Evolutionary conservation across 2,113 vertebrate genomes (phyloP).

Genomic region (Hemiscyllium ocellatum): DNA sequence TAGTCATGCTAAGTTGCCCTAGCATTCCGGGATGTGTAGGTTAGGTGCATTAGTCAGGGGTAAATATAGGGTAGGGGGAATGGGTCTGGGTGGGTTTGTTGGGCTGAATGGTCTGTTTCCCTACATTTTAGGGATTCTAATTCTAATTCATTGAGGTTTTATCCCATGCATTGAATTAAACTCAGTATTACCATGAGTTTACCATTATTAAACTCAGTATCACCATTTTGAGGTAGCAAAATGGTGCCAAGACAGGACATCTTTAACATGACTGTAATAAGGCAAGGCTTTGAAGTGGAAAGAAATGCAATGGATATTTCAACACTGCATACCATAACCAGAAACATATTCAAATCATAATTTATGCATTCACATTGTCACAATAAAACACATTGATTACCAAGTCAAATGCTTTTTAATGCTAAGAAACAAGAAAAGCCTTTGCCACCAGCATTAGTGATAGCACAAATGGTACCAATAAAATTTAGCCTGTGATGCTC

Average conservation of each 20-base stretch:
- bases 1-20: too few relatives aligned
- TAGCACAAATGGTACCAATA: neutral
- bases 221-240: neutral
- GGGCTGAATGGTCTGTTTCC: too few relatives aligned
- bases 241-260: neutral
- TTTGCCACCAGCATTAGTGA: neutral
- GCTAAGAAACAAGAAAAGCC: neutral
- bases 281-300: neutral
- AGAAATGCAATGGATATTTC: neutral
- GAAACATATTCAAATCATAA: slow-evolving; percentile 10
- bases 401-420: neutral
- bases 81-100: too few relatives aligned
- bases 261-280: neutral
- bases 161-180: neutral
- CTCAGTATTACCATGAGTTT: neutral
- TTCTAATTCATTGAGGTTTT: neutral
- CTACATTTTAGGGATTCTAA: too few relatives aligned
- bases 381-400: neutral
- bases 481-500: neutral
- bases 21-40: too few relatives aligned
- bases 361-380: neutral
- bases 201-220: neutral
- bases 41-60: too few relatives aligned
- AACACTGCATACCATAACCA: neutral
- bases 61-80: too few relatives aligned